Conservation (phyloP, 1,140 invertebrate genomes). For the Tetramorium parvispinum region DNA sequence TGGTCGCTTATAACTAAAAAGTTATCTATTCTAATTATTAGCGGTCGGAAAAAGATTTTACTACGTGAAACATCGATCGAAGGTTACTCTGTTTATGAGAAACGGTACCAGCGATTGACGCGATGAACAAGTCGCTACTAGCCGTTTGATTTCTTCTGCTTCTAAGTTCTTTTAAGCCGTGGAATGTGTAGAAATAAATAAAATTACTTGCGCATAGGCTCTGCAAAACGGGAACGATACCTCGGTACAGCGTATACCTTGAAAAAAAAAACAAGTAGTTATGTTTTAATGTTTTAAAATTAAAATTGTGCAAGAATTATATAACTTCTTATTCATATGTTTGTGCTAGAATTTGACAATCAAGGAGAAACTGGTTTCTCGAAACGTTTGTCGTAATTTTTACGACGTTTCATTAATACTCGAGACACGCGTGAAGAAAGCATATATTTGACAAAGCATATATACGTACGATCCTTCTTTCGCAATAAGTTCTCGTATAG, state of each 20-base stretch:
- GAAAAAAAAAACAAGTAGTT: neutral
- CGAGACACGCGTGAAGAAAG: neutral
- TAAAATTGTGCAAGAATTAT: neutral
- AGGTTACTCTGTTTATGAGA: neutral
- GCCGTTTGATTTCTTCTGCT: slow-evolving; percentile 86
- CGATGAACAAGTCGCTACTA: slow-evolving; percentile 91
- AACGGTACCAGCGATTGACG: slow-evolving; percentile 90
- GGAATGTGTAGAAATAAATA: slow-evolving; percentile 97
- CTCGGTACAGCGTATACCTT: slow-evolving; percentile 89
- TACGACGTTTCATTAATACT: neutral
- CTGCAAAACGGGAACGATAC: slow-evolving; percentile 92
- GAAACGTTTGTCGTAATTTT: neutral
- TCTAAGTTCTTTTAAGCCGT: slow-evolving; percentile 90
- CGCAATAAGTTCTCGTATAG: slow-evolving; percentile 88
- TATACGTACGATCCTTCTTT: slow-evolving; percentile 91
- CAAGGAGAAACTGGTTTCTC: neutral
- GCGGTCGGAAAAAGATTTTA: neutral
- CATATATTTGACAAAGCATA: neutral
- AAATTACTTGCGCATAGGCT: slow-evolving; percentile 95
- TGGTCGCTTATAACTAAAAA: neutral
- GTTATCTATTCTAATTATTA: neutral
- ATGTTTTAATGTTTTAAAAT: neutral
- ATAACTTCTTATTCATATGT: neutral
- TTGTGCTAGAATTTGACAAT: neutral
- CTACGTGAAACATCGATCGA: neutral